Percentiles rank a stretch among this genome's conserved stretches.
phyloP scores from a whole-genome alignment of 2,797 vertebrate genomes.

The Myripristis jacobus region DNA sequence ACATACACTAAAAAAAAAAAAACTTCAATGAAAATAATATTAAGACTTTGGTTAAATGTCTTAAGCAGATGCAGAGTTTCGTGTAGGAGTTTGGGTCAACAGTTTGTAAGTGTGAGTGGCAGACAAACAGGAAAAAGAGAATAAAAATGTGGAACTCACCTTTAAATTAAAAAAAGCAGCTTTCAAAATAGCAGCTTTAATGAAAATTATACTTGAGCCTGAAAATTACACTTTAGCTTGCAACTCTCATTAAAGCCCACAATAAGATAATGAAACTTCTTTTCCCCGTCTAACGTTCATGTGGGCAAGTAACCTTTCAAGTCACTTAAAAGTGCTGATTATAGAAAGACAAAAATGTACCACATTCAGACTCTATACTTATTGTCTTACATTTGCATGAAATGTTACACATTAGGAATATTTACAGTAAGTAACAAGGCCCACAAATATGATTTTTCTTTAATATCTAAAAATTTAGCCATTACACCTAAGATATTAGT shows the following conservation, averaged over 20 bases:
- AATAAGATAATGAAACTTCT: conserved; percentile 40
- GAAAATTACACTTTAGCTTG: conserved; percentile 27
- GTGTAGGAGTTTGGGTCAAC: conserved; percentile 22
- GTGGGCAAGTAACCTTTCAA: conserved; percentile 37
- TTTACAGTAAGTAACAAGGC: conserved; percentile 71
- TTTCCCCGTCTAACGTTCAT: conserved; percentile 23
- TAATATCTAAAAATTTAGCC: conserved; percentile 64
- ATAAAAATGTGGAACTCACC: neutral
- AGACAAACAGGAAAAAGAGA: conserved; percentile 28
- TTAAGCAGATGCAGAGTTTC: conserved; percentile 32
- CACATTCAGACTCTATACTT: conserved; percentile 53
- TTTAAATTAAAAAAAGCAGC: conserved; percentile 26
- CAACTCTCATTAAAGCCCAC: conserved; percentile 43
- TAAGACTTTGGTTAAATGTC: conserved; percentile 67
- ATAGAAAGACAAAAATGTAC: conserved; percentile 48
- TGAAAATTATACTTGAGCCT: conserved; percentile 30
- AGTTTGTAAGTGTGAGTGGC: conserved; percentile 39
- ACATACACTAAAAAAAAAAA: conserved; percentile 45
- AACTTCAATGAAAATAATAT: conserved; percentile 34
- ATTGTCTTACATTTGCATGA: conserved; percentile 56
- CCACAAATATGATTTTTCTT: conserved; percentile 63
- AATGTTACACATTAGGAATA: conserved; percentile 59
- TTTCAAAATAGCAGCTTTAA: conserved; percentile 46
- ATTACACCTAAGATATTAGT: conserved; percentile 60
- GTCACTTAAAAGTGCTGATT: conserved; percentile 62